These are phyloP conservation scores for Xanthorhoe spadicearia DNA, from an alignment of 2,888 invertebrate species.

Conservation along the genomic window DNA sequence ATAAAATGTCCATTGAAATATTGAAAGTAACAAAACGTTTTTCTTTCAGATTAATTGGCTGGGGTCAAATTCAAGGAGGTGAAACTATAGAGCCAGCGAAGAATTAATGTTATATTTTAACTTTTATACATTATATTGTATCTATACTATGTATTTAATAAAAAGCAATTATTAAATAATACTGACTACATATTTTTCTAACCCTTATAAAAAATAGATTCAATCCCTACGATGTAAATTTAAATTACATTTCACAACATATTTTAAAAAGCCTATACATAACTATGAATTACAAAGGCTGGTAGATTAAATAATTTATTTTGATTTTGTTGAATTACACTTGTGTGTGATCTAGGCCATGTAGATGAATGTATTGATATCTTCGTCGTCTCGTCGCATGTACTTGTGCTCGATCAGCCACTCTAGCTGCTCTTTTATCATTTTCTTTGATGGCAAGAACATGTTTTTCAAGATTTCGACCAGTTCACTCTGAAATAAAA, in stretches of 20 bases:
- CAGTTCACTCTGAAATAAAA: constrained; percentile 90
- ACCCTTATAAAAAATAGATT: constrained; percentile 35
- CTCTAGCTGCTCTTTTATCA: constrained; percentile 99
- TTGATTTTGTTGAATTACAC: constrained; percentile 63
- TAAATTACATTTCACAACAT: constrained; percentile 39
- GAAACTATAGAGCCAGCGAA: constrained; percentile 95
- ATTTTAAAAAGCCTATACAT: constrained; percentile 37
- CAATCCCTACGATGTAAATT: constrained; percentile 13
- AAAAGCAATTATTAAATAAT: constrained; percentile 43
- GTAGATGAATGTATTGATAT: constrained; percentile 99
- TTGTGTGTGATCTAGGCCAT: constrained; percentile 89
- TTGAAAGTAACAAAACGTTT: neutral
- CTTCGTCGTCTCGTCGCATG: constrained; percentile 97
- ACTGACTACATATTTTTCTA: constrained; percentile 32
- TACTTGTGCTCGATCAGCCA: constrained; percentile 99
- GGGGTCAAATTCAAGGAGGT: constrained; percentile 99
- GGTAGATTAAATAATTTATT: constrained; percentile 73
- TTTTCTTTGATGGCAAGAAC: constrained; percentile 99
- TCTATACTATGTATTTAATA: constrained; percentile 50
- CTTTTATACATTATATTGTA: constrained; percentile 68
- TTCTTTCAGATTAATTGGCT: constrained; percentile 95
- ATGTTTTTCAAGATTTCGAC: constrained; percentile 99
- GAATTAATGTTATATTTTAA: constrained; percentile 73
- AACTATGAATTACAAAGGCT: constrained; percentile 34
- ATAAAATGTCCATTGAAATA: no score